A percentile compares a stretch with the other conserved stretches of the same genome.
phyloP scores from a whole-genome alignment of 2,797 vertebrate genomes.

The Halcyon smyrnensis region DNA sequence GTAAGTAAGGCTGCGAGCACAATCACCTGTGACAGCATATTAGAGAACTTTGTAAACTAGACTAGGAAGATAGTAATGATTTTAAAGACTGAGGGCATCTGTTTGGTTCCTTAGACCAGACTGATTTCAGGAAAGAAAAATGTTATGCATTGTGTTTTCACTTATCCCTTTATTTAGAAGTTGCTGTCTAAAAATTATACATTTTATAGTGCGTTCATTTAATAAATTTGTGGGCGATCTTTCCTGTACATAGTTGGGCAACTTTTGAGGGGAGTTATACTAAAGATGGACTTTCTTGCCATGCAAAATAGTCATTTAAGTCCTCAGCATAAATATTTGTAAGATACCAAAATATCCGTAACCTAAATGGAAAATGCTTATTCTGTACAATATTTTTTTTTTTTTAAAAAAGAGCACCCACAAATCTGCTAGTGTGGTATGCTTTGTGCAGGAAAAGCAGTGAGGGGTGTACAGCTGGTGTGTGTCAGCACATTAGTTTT shows the following conservation, averaged over 20 bases:
- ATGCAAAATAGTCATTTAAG: background rate
- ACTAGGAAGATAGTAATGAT: background rate
- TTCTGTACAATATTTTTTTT: background rate
- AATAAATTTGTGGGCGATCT: background rate
- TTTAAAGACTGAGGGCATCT: background rate
- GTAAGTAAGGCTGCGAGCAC: background rate
- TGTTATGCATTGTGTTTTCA: background rate
- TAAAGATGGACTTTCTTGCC: background rate
- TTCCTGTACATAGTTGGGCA: background rate
- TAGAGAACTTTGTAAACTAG: background rate
- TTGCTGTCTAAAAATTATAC: background rate
- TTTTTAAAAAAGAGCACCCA: background rate
- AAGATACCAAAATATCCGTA: background rate
- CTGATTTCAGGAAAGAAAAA: background rate
- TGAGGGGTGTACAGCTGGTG: background rate
- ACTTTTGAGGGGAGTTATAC: background rate
- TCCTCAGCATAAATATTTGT: background rate
- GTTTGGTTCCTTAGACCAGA: background rate
- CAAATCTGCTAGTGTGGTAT: background rate
- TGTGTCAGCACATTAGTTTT: background rate
- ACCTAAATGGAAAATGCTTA: background rate
- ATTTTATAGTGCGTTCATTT: background rate
- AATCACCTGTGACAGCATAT: background rate
- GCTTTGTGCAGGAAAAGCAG: background rate
- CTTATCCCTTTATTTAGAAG: background rate